Base-by-base conservation (phyloP, 2,888 invertebrate species). In the Metalampra italica region DNA sequence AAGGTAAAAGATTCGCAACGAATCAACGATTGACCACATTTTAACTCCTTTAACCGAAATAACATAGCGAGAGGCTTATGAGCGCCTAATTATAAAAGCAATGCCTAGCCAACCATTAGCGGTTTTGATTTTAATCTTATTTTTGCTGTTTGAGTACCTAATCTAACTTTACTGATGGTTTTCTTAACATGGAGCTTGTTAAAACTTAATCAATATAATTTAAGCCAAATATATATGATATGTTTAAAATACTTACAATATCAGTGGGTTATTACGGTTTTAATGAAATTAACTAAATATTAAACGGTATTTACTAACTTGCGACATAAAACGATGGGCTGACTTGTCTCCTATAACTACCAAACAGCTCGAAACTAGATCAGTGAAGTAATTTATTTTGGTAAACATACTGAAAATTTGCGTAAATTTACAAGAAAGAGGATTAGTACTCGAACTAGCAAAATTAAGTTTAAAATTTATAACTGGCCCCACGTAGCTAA, bases 41-140 rank as follows among this genome's bases (percentile, higher is more conserved):
- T n/a, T 66, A 68, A 78, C 78, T 77, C 68, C 62, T 71, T 66
- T 84, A 87, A 85, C 88, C 71, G 75, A 68, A 75, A 85, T 86
- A 87, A 88, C 86, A 77, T 77, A 82, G 69, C 71, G 74, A 80
- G 57, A 82, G 84, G 86, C 84, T 82, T 83, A 70, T 62, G 70
- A 78, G 77, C 82, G 85, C 88, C 83, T 88, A 86, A 87, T 82
- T 74, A 76, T 72, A 64, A 50, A 53, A 68, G 67, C 68, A 75
- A 75, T 64, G 62, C 69, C 70, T 71, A 66, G 60, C 56, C 61
- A 57, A 69, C 69, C 71, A 70, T 72, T 62, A 46, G 57, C 64
- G 63, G 64, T 66, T 58, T 63, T 68, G 64, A 71, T 77, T 76
- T 69, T 71, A 76, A 71, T 66, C 60, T 60, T 68, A 68, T 72